Evolutionary conservation across 2,797 vertebrate genomes (phyloP).

Genomic region (Loriculus beryllinus): DNA sequence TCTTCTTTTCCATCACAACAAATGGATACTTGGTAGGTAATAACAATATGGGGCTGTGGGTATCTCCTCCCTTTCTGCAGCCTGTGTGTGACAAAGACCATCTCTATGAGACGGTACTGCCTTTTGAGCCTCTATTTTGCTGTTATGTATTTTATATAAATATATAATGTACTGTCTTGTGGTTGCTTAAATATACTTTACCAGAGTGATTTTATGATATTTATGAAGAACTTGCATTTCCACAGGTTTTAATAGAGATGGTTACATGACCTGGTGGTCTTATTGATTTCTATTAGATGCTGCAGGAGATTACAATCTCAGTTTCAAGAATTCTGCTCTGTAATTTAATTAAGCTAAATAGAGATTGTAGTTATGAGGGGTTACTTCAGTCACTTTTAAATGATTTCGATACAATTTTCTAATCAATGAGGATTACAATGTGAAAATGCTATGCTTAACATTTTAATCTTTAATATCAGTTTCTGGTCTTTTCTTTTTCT

Average conservation of each 20-base stretch:
- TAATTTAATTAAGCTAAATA: neutral
- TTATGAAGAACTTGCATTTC: neutral
- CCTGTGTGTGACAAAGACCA: neutral
- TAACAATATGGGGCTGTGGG: neutral
- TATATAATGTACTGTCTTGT: neutral
- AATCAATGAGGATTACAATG: neutral
- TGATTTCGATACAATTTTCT: neutral
- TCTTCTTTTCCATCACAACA: neutral
- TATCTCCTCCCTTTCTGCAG: neutral
- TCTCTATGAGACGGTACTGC: neutral
- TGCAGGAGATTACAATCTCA: neutral
- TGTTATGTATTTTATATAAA: neutral
- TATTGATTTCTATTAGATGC: neutral
- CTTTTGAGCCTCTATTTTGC: neutral
- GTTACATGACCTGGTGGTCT: neutral
- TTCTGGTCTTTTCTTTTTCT: neutral
- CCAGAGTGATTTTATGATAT: neutral
- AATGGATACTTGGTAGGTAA: neutral
- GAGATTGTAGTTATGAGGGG: neutral
- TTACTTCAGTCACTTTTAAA: neutral
- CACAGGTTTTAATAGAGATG: neutral
- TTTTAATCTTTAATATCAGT: neutral
- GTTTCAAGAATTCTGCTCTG: neutral
- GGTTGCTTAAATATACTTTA: neutral
- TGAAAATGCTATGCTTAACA: neutral